These are phyloP conservation scores for Subanguina moxae DNA, from an alignment of 1,140 invertebrate species.

Conservation along the genomic window DNA sequence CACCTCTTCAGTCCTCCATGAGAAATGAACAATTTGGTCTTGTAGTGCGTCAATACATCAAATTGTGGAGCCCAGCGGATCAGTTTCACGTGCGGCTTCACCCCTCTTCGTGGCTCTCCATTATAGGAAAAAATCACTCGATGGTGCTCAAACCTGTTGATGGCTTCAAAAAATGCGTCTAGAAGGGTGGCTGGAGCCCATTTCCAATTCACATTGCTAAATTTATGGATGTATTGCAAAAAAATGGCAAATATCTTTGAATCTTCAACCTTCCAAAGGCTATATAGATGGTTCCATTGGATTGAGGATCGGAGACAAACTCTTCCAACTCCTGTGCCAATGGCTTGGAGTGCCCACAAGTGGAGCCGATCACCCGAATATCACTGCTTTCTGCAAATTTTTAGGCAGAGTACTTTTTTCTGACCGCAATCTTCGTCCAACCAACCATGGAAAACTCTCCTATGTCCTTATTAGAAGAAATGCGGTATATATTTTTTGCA, in stretches of 20 bases:
- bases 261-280: constrained; percentile 20
- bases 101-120: constrained; percentile 21
- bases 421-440: too few relatives aligned
- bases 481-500: too few relatives aligned
- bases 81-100: constrained; percentile 30
- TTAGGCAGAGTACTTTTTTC: too few relatives aligned
- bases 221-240: too few relatives aligned
- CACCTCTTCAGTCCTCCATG: constrained; percentile 50
- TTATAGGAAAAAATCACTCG: constrained; percentile 33
- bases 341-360: constrained; percentile 15
- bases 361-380: constrained; percentile 19
- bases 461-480: too few relatives aligned
- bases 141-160: constrained; percentile 27
- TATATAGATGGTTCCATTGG: constrained; percentile 38
- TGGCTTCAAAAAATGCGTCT: constrained; percentile 32
- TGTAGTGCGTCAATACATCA: constrained; percentile 25
- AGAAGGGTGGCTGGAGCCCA: constrained; percentile 20
- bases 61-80: constrained; percentile 37
- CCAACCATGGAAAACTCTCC: too few relatives aligned
- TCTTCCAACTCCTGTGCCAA: constrained; percentile 13
- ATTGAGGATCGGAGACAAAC: constrained; percentile 27
- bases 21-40: constrained; percentile 30
- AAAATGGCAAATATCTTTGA: too few relatives aligned
- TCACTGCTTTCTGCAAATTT: constrained; percentile 17
- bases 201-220: constrained; percentile 22